These are phyloP conservation scores for Haliclona indistincta DNA, from an alignment of 37 sponge, comb jelly and placozoan genomes.

Conservation along the genomic window DNA sequence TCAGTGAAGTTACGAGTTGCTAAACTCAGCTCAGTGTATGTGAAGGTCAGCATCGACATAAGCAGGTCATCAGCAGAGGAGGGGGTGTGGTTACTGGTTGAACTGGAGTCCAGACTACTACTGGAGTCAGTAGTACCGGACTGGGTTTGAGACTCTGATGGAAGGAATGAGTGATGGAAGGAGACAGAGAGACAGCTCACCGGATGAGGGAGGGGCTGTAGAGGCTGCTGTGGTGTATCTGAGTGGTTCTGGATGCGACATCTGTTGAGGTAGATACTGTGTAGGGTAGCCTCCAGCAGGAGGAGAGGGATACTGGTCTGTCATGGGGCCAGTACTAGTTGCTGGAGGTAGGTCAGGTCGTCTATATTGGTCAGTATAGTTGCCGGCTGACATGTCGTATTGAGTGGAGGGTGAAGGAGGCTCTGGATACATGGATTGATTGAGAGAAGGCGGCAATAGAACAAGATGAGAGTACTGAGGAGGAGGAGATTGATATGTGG, in stretches of 20 bases:
- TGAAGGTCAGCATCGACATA: slow-evolving; percentile 34
- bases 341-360: not conserved
- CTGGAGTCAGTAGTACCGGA: not conserved
- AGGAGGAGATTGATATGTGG: slow-evolving; percentile 9
- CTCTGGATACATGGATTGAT: not conserved
- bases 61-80: not conserved
- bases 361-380: not conserved
- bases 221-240: too few species aligned
- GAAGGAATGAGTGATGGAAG: not conserved
- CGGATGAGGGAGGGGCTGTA: not conserved
- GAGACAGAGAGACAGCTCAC: not conserved
- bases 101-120: not conserved
- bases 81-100: not conserved
- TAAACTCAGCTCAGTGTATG: slow-evolving; percentile 42
- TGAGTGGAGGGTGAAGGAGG: not conserved
- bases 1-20: slow-evolving; percentile 56
- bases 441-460: not conserved
- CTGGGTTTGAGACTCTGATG: too few species aligned
- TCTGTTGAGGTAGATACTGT: too few species aligned
- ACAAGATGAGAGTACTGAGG: not conserved
- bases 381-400: not conserved
- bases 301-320: not conserved
- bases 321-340: not conserved
- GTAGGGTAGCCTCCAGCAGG: not conserved
- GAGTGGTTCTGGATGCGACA: too few species aligned